Conservation (phyloP, 2,113 vertebrate genomes). For the Dasyprocta punctata region DNA sequence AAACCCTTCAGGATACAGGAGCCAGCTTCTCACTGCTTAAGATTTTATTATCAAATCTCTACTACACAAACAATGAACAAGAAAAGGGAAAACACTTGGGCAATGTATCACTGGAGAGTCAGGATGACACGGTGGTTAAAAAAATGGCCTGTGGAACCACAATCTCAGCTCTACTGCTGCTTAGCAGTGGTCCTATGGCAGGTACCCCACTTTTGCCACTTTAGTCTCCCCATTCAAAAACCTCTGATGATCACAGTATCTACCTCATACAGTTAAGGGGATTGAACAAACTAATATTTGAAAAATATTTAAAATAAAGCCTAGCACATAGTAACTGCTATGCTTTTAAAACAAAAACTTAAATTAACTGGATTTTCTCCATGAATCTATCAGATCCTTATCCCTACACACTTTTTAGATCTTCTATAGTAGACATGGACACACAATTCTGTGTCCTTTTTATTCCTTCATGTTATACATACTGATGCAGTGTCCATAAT, state of each 20-base stretch:
- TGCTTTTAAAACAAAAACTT: neutral
- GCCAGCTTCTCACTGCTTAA: slow-evolving; percentile 30
- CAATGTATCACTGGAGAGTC: neutral
- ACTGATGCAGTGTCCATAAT: neutral
- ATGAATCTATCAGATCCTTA: slow-evolving; percentile 28
- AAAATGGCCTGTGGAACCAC: neutral
- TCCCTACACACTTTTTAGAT: neutral
- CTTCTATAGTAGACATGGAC: neutral
- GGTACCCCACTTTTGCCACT: neutral
- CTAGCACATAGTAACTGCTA: neutral
- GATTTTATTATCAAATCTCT: slow-evolving; percentile 75
- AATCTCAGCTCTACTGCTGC: neutral
- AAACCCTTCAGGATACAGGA: slow-evolving; percentile 6
- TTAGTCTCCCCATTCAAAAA: neutral
- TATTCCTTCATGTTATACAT: neutral
- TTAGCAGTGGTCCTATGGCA: neutral
- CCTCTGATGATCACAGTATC: neutral
- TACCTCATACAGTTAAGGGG: slow-evolving; percentile 7
- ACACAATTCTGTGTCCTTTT: slow-evolving; percentile 21
- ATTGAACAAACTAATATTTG: neutral
- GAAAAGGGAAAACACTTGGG: neutral
- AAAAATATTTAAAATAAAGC: slow-evolving; percentile 39
- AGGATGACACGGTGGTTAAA: slow-evolving; percentile 23
- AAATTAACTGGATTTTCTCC: slow-evolving; percentile 53
- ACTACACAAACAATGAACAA: slow-evolving; percentile 58